Evolutionary conservation across 2,888 invertebrate genomes (phyloP).

Genomic region (Tridacna crocea): DNA sequence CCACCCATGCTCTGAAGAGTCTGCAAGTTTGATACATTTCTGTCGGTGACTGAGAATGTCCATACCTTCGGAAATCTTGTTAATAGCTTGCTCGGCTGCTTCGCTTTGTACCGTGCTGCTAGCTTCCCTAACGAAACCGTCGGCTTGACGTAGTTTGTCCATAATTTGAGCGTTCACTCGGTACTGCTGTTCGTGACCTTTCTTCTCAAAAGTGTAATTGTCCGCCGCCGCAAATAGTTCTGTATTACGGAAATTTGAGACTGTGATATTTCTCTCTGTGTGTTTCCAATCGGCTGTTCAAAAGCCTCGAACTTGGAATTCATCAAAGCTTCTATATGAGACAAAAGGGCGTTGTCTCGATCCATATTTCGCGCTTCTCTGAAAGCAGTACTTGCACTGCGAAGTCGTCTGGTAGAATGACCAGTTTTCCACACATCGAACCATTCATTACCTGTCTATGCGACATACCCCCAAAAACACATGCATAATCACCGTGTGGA

Average conservation of each 20-base stretch:
- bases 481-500: not conserved
- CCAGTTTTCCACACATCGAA: not conserved
- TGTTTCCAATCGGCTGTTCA: not conserved
- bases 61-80: slow-evolving; percentile 41
- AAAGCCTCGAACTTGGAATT: slow-evolving; percentile 2
- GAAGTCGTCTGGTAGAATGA: not conserved
- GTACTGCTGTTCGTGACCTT: slow-evolving; percentile 34
- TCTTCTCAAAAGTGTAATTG: slow-evolving; percentile 29
- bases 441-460: not conserved
- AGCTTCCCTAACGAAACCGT: slow-evolving; percentile 3
- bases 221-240: not conserved
- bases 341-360: slow-evolving; percentile 6
- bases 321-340: not conserved
- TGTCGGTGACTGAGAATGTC: slow-evolving; percentile 31
- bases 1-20: slow-evolving; percentile 36
- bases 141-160: slow-evolving; percentile 24
- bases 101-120: not conserved
- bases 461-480: not conserved
- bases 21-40: slow-evolving; percentile 33
- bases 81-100: not conserved
- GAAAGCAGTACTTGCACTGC: not conserved
- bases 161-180: slow-evolving; percentile 20
- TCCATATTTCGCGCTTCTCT: not conserved
- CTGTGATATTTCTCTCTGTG: slow-evolving; percentile 8
- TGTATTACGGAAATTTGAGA: not conserved